phyloP scores from a whole-genome alignment of 2,113 vertebrate species.

The Zosterops japonicus region DNA sequence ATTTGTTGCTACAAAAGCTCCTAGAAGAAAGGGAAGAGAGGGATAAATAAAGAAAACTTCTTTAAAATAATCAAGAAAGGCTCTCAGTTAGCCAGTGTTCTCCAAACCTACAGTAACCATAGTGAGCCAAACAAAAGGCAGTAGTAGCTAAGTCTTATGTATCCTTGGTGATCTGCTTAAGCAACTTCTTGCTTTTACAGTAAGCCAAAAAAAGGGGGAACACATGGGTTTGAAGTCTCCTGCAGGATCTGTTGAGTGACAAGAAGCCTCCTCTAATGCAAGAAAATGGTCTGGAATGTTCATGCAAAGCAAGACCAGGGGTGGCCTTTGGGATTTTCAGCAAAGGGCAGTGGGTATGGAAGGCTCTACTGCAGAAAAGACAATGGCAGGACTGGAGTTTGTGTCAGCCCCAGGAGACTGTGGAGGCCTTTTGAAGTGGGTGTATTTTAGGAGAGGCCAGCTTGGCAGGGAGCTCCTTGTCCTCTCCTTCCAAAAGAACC shows the following conservation, averaged over 20 bases:
- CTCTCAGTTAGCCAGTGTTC: slow-evolving; percentile 26
- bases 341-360: background rate
- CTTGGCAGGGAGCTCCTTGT: background rate
- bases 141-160: slow-evolving; percentile 53
- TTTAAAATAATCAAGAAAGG: slow-evolving; percentile 45
- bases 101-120: slow-evolving; percentile 57
- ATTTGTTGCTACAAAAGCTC: slow-evolving; percentile 25
- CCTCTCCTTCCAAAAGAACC: background rate
- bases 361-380: background rate
- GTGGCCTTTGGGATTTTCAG: slow-evolving; percentile 7
- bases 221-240: slow-evolving; percentile 29
- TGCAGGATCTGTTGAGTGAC: slow-evolving; percentile 2
- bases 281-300: background rate
- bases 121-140: slow-evolving; percentile 50
- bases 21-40: slow-evolving; percentile 1
- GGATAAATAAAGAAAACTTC: slow-evolving; percentile 31
- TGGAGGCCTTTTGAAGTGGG: background rate
- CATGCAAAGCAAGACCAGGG: background rate
- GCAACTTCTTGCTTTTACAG: slow-evolving; percentile 61
- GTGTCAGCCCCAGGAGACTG: fast-evolving
- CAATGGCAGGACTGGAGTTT: background rate
- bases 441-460: background rate
- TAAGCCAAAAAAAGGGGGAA: slow-evolving; percentile 38
- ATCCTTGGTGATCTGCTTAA: slow-evolving; percentile 63
- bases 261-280: slow-evolving; percentile 18